Evolutionary conservation across 2,113 vertebrate genomes (phyloP), one percentile per base, ranked within the genome.

Genomic region (Etheostoma spectabile): DNA sequence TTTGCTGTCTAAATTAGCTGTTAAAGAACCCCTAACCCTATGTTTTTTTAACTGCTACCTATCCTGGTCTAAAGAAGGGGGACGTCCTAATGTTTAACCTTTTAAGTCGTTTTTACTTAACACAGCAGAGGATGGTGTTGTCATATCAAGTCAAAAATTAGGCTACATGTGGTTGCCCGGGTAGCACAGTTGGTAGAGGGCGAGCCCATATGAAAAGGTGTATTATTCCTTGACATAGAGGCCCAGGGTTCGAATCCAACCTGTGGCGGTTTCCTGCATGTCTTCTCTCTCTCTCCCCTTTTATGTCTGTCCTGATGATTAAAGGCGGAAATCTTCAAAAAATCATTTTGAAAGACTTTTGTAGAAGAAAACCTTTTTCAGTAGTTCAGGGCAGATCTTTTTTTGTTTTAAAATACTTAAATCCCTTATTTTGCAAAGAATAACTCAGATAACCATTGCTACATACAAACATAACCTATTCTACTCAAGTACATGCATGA

Each of bases 1-100:
- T 12, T 69, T 11, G 0, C 69, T 56, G 24, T 72, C 27, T 67
- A 65, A 67, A 83, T 61, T 24, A 63, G 52, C 21, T 49, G 57
- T 72, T 51, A 59, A 79, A 69, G 62, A 49, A 62, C 21, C 21
- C 10, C 18, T 72, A 72, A 73, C 71, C 67, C 66, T 11, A 56
- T 64, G 5, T 1, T 24, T 59, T 38, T 67, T 59, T 38, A 38
- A 57, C 35, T 75, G 65, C 70, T 49, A 35, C 66, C 76, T 55
- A 45, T 62, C n/a, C 8, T 15, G 24, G 19, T 1, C 24, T 57
- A 38, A 82, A 66, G 63, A 59, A 12, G 60, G 62, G 57, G 60
- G 15, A 48, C 55, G 64, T 14, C 3, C 11, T 64, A 10, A 59
- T 63, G 14, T 59, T 64, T 68, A 59, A 72, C 59, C 59, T 62